phyloP scores from a whole-genome alignment of 2,888 invertebrate species.

The Apotomis capreana region DNA sequence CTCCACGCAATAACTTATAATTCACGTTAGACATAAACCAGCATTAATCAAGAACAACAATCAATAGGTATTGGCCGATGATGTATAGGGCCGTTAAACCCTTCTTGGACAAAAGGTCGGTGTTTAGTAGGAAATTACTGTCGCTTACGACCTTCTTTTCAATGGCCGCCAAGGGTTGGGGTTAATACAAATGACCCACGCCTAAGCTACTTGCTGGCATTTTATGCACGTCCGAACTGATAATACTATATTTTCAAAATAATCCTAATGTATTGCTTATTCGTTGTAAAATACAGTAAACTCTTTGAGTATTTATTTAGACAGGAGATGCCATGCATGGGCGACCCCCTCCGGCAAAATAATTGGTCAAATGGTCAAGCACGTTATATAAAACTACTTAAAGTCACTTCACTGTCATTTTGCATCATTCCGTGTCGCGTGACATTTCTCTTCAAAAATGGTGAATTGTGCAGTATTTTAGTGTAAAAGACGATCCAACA shows the following conservation, averaged over 20 bases:
- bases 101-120: not conserved
- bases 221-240: conserved; percentile 49
- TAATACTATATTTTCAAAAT: not conserved
- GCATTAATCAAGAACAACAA: conserved; percentile 53
- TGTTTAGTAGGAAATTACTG: not conserved
- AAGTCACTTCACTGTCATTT: too few species aligned
- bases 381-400: too few species aligned
- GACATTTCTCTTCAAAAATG: too few species aligned
- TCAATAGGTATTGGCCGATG: conserved; percentile 51
- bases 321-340: too few species aligned
- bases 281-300: too few species aligned
- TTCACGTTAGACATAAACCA: conserved; percentile 32
- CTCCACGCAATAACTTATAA: conserved; percentile 7
- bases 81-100: conserved; percentile 49
- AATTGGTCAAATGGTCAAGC: too few species aligned
- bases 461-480: too few species aligned
- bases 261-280: not conserved
- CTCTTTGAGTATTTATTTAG: too few species aligned
- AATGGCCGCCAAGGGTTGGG: conserved; percentile 15
- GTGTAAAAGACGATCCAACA: too few species aligned
- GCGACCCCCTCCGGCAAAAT: too few species aligned
- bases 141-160: not conserved
- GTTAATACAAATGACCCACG: conserved; percentile 48
- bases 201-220: conserved; percentile 46
- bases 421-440: too few species aligned